These are phyloP conservation scores for Piezodorus guildinii DNA, from an alignment of 1,140 invertebrate genomes.

Conservation along the genomic window DNA sequence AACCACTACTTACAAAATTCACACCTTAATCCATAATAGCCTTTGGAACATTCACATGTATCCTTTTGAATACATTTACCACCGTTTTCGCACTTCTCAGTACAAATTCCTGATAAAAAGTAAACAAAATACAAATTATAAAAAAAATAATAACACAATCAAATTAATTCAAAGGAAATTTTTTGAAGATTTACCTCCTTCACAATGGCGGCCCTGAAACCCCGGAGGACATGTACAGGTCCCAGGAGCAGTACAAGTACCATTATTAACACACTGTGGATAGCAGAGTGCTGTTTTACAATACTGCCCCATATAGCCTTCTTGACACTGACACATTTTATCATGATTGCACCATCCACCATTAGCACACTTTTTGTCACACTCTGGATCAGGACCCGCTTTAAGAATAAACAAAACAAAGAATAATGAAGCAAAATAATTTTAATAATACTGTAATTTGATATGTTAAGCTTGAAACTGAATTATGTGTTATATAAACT, in stretches of 20 bases:
- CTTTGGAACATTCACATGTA: slow-evolving; percentile 77
- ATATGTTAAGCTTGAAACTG: no score
- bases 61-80: slow-evolving; percentile 90
- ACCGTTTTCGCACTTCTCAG: slow-evolving; percentile 82
- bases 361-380: slow-evolving; percentile 73
- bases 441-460: no score
- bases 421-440: not conserved
- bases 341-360: slow-evolving; percentile 68
- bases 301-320: slow-evolving; percentile 80
- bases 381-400: slow-evolving; percentile 73
- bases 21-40: slow-evolving; percentile 76
- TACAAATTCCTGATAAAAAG: slow-evolving; percentile 65
- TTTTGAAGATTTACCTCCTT: slow-evolving; percentile 54
- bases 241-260: slow-evolving; percentile 77
- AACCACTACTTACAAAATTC: slow-evolving; percentile 69
- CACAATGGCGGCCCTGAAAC: slow-evolving; percentile 83
- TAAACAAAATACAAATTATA: not conserved
- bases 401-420: slow-evolving; percentile 10
- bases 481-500: no score
- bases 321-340: slow-evolving; percentile 73
- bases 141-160: not conserved
- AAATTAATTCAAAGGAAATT: not conserved
- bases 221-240: slow-evolving; percentile 74
- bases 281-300: slow-evolving; percentile 81
- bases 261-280: slow-evolving; percentile 84